Evolutionary conservation across 2,888 invertebrate genomes (phyloP).

Genomic region (Acronicta leporina): DNA sequence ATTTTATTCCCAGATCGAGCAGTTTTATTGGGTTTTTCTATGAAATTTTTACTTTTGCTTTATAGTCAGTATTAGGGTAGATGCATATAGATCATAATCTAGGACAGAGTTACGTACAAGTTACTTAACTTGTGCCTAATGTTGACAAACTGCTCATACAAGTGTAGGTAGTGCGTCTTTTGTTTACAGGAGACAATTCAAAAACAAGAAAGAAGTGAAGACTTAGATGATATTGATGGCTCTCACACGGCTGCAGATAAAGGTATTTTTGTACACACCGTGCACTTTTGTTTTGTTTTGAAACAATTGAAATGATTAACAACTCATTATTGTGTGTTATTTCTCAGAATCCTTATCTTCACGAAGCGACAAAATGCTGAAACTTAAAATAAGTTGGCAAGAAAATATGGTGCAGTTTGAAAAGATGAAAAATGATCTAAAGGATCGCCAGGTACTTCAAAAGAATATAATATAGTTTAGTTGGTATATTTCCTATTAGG

Average conservation of each 20-base stretch:
- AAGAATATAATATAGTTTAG: not conserved
- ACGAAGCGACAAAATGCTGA: conserved; percentile 60
- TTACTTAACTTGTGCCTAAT: too few species aligned
- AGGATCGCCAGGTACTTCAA: conserved; percentile 77
- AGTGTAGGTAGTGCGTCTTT: too few species aligned
- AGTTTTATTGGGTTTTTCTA: too few species aligned
- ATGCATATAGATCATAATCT: too few species aligned
- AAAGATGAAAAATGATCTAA: conserved; percentile 75
- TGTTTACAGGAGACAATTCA: conserved; percentile 69
- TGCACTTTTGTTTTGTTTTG: not conserved
- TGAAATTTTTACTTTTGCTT: too few species aligned
- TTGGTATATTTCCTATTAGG: not conserved
- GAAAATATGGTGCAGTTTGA: conserved; percentile 73
- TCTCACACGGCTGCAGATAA: conserved; percentile 8
- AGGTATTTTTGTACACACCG: conserved; percentile 15
- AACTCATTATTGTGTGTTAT: conserved; percentile 8
- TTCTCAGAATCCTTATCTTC: conserved; percentile 66
- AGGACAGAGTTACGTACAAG: too few species aligned
- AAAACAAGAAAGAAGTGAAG: conserved; percentile 63
- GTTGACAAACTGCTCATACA: too few species aligned
- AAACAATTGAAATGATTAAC: conserved; percentile 3
- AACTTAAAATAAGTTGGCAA: conserved; percentile 72
- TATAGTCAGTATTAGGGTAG: too few species aligned
- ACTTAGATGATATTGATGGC: conserved; percentile 56
- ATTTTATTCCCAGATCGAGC: too few species aligned